Percentiles rank a stretch among this genome's conserved stretches.
phyloP scores from a whole-genome alignment of 2,113 vertebrate genomes.

The Cygnus atratus region DNA sequence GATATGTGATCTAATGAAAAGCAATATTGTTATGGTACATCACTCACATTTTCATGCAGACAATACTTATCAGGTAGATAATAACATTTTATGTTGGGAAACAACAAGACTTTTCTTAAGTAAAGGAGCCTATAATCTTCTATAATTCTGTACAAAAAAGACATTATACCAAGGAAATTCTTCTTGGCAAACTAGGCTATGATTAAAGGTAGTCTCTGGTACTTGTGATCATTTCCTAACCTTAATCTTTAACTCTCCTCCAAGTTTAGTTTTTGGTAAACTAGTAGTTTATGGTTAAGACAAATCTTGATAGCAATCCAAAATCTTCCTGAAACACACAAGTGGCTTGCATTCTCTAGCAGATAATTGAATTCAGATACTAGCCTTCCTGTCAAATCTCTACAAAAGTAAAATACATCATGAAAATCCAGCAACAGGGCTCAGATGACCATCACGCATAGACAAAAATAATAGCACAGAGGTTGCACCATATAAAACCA shows the following conservation, averaged over 20 bases:
- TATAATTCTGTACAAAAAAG: constrained; percentile 38
- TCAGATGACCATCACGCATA: rapidly evolving
- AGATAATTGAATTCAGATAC: constrained; percentile 40
- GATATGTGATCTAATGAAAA: neutral
- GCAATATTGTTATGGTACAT: neutral
- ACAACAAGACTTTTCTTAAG: neutral
- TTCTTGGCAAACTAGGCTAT: constrained; percentile 47
- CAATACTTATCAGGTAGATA: constrained; percentile 27
- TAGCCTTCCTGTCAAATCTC: neutral
- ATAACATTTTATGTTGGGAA: constrained; percentile 14
- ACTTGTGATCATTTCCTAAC: constrained; percentile 63
- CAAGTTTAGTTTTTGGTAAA: constrained; percentile 24
- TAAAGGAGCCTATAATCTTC: constrained; percentile 50
- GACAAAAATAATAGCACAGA: neutral
- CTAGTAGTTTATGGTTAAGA: constrained; percentile 61
- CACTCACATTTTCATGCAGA: neutral
- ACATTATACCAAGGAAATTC: constrained; percentile 41
- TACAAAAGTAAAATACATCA: neutral
- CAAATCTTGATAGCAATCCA: constrained; percentile 42
- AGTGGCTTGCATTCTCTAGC: neutral
- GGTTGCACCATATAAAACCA: neutral
- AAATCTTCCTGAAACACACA: constrained; percentile 39
- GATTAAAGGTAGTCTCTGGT: constrained; percentile 66
- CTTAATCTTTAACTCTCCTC: constrained; percentile 35
- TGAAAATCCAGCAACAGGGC: neutral